Percentiles rank a stretch among this genome's conserved stretches.
phyloP scores from a whole-genome alignment of 2,113 vertebrate species.

The Esox niger region DNA sequence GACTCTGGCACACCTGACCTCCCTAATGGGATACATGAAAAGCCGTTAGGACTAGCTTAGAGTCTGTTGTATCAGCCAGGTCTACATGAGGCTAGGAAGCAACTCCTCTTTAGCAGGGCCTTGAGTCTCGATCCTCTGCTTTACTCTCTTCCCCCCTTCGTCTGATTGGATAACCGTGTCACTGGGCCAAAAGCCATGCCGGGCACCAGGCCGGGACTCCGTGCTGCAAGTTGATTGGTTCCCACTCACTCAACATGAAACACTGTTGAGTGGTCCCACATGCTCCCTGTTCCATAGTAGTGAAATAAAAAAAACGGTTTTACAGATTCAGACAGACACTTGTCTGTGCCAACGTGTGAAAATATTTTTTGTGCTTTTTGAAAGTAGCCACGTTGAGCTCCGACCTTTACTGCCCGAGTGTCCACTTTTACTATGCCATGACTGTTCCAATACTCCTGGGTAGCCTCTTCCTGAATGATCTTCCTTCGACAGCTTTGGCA shows the following conservation, averaged over 20 bases:
- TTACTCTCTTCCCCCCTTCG: background rate
- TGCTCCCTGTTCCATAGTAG: background rate
- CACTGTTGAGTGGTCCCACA: slow-evolving; percentile 11
- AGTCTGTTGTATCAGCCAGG: no score
- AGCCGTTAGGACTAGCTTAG: no score
- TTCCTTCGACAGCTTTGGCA: slow-evolving; percentile 8
- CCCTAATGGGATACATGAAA: background rate
- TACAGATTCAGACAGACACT: background rate
- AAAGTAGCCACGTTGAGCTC: background rate
- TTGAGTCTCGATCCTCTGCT: background rate
- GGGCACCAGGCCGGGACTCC: background rate
- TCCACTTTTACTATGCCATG: background rate
- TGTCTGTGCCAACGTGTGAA: background rate
- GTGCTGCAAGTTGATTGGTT: slow-evolving; percentile 9
- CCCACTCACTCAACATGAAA: slow-evolving; percentile 4
- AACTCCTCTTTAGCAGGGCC: background rate
- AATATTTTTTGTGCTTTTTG: slow-evolving; percentile 5
- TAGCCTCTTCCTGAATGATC: background rate
- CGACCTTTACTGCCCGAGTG: background rate
- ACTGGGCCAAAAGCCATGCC: slow-evolving; percentile 25
- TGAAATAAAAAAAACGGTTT: background rate
- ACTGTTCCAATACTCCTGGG: background rate
- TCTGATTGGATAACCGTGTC: slow-evolving; percentile 18
- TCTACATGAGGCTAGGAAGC: background rate
- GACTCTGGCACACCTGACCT: background rate